Evolutionary conservation across 2,888 invertebrate species (phyloP).

Genomic region (Imbricaverruca yamaguchii): DNA sequence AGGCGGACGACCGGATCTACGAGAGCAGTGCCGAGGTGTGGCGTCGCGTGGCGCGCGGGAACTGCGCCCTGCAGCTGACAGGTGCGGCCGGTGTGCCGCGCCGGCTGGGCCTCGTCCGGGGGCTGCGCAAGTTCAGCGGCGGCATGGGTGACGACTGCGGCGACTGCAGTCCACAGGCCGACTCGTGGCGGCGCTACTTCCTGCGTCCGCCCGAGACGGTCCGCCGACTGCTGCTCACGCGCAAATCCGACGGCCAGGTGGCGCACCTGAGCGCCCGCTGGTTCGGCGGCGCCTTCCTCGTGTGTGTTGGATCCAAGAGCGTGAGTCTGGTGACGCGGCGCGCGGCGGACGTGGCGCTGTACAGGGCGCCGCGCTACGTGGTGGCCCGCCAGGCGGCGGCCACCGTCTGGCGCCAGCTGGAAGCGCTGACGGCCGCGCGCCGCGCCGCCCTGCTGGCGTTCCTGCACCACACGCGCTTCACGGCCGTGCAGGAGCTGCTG

Average conservation of each 20-base stretch:
- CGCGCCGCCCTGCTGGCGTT: slow-evolving; percentile 29
- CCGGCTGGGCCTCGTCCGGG: slow-evolving; percentile 38
- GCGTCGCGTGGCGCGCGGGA: not conserved
- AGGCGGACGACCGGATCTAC: slow-evolving; percentile 30
- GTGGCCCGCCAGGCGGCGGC: slow-evolving; percentile 39
- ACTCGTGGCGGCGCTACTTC: slow-evolving; percentile 44
- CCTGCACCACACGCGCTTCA: slow-evolving; percentile 36
- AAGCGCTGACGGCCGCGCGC: slow-evolving; percentile 35
- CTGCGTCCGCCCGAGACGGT: slow-evolving; percentile 33
- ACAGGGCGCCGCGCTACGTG: slow-evolving; percentile 38
- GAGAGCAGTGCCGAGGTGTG: slow-evolving; percentile 24
- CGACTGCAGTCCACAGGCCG: slow-evolving; percentile 35
- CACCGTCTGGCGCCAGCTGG: slow-evolving; percentile 38
- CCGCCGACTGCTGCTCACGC: slow-evolving; percentile 34
- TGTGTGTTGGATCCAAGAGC: slow-evolving; percentile 45
- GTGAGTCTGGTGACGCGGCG: slow-evolving; percentile 42
- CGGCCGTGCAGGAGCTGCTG: slow-evolving; percentile 43
- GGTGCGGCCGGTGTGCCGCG: not conserved
- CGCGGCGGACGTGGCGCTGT: slow-evolving; percentile 32
- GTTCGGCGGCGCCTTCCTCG: slow-evolving; percentile 38
- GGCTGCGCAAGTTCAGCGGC: slow-evolving; percentile 45
- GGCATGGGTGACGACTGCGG: slow-evolving; percentile 43
- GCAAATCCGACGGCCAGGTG: slow-evolving; percentile 45
- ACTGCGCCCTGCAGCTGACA: not conserved
- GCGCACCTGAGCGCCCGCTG: slow-evolving; percentile 42